phyloP scores from a whole-genome alignment of 2,888 invertebrate genomes.

The Cyclophora albipunctata region DNA sequence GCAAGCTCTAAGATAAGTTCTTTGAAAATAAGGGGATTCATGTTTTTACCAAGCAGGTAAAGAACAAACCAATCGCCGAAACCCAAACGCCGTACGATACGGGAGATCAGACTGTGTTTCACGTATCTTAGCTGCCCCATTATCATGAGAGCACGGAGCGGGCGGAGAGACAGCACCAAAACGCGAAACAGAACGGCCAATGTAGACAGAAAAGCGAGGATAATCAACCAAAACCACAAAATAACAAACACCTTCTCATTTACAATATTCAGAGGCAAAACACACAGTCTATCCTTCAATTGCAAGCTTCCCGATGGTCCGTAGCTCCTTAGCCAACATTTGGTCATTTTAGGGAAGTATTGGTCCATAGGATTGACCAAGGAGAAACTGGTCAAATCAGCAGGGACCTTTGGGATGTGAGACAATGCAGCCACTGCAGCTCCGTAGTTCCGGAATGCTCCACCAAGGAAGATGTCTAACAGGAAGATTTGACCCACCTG shows the following conservation, averaged over 20 bases:
- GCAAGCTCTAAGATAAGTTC: conserved; percentile 76
- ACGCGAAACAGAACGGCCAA: conserved; percentile 80
- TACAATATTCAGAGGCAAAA: conserved; percentile 85
- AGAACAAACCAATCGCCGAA: conserved; percentile 88
- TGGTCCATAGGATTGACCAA: conserved; percentile 80
- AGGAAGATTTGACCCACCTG: conserved; percentile 81
- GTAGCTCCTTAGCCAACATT: conserved; percentile 75
- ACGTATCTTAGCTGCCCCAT: conserved; percentile 76
- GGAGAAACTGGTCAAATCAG: conserved; percentile 40
- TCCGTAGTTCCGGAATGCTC: conserved; percentile 78
- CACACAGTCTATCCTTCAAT: conserved; percentile 78
- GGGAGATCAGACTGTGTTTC: conserved; percentile 66
- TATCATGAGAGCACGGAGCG: conserved; percentile 76
- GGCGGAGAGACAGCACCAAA: conserved; percentile 70
- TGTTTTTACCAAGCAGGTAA: conserved; percentile 83
- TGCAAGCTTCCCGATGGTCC: conserved; percentile 77
- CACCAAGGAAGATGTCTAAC: conserved; percentile 78
- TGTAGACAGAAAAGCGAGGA: conserved; percentile 77
- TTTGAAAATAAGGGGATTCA: conserved; percentile 80
- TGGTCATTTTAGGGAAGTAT: conserved; percentile 81
- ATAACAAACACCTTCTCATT: conserved; percentile 87
- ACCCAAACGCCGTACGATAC: conserved; percentile 68
- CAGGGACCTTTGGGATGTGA: conserved; percentile 45
- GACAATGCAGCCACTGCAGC: conserved; percentile 66
- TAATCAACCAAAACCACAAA: conserved; percentile 83